Conservation (phyloP, 2,797 vertebrate genomes). For the Sternotherus odoratus region DNA sequence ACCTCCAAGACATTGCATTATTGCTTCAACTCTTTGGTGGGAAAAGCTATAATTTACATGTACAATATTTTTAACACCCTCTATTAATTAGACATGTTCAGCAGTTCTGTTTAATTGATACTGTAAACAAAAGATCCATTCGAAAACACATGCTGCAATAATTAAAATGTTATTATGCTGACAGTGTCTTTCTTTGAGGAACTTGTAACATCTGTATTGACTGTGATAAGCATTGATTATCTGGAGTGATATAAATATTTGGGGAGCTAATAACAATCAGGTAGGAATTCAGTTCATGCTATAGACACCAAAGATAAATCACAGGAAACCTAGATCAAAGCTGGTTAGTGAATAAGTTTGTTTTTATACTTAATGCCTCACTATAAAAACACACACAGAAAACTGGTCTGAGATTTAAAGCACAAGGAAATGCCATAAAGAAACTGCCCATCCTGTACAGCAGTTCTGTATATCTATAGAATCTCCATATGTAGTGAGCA, state of each 20-base stretch:
- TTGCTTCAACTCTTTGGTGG: slow-evolving; percentile 49
- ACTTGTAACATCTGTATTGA: slow-evolving; percentile 79
- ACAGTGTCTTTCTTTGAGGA: slow-evolving; percentile 77
- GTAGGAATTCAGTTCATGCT: slow-evolving; percentile 81
- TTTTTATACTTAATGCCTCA: slow-evolving; percentile 89
- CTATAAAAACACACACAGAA: slow-evolving; percentile 88
- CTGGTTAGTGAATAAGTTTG: slow-evolving; percentile 85
- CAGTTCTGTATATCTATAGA: slow-evolving; percentile 80
- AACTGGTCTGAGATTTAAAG: slow-evolving; percentile 82
- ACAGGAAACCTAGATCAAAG: slow-evolving; percentile 96
- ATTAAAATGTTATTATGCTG: slow-evolving; percentile 82
- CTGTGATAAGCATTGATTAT: slow-evolving; percentile 84
- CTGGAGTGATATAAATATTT: slow-evolving; percentile 81
- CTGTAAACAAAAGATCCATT: slow-evolving; percentile 67
- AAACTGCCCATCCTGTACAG: slow-evolving; percentile 88
- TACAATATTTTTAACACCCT: slow-evolving; percentile 59
- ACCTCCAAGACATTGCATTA: slow-evolving; percentile 64
- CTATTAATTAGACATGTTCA: slow-evolving; percentile 48
- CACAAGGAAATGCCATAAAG: slow-evolving; percentile 89
- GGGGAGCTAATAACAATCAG: slow-evolving; percentile 80
- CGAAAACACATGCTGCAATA: slow-evolving; percentile 72
- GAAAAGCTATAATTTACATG: slow-evolving; percentile 67
- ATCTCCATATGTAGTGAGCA: slow-evolving; percentile 79
- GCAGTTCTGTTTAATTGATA: slow-evolving; percentile 42
- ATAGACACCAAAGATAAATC: slow-evolving; percentile 91